A percentile compares a stretch with the other conserved stretches of the same genome.
Conservation (phyloP, 2,888 invertebrate species). For the Drosophila putrida region DNA sequence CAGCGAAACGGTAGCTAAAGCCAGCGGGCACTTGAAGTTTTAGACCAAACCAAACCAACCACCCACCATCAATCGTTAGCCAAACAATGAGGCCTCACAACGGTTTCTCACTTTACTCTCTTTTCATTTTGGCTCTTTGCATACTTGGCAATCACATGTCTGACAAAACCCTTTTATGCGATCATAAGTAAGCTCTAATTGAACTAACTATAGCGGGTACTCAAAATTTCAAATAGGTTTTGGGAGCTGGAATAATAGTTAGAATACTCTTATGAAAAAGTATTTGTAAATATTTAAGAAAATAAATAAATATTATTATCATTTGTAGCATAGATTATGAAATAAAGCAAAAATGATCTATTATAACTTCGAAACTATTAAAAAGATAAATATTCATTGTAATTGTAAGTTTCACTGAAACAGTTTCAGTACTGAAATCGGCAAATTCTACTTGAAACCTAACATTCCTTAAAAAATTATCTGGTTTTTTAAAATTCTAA, state of each 20-base stretch:
- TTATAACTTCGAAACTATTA: too few species aligned
- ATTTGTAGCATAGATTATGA: too few species aligned
- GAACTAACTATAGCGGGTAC: conserved; percentile 11
- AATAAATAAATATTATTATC: too few species aligned
- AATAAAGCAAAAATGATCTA: too few species aligned
- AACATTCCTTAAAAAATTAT: too few species aligned
- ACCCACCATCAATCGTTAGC: conserved; percentile 58
- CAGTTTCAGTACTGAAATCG: too few species aligned
- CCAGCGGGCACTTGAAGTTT: conserved; percentile 54
- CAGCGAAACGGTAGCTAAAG: conserved; percentile 66
- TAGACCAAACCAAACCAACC: conserved; percentile 42
- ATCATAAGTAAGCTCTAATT: conserved; percentile 32
- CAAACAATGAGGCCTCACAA: conserved; percentile 57
- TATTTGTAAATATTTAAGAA: too few species aligned
- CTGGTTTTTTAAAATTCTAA: too few species aligned
- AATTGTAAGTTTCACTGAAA: too few species aligned
- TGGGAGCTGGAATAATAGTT: background rate
- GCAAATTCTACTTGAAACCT: too few species aligned
- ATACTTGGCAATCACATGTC: conserved; percentile 62
- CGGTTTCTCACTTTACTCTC: conserved; percentile 23
- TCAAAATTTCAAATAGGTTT: background rate
- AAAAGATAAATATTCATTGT: too few species aligned
- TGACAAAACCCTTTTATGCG: conserved; percentile 58
- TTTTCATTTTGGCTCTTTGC: conserved; percentile 37
- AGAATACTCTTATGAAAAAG: background rate